Percentiles rank a stretch among this genome's conserved stretches.
Evolutionary conservation across 2,797 vertebrate genomes (phyloP).

Genomic region (Macropodus opercularis): DNA sequence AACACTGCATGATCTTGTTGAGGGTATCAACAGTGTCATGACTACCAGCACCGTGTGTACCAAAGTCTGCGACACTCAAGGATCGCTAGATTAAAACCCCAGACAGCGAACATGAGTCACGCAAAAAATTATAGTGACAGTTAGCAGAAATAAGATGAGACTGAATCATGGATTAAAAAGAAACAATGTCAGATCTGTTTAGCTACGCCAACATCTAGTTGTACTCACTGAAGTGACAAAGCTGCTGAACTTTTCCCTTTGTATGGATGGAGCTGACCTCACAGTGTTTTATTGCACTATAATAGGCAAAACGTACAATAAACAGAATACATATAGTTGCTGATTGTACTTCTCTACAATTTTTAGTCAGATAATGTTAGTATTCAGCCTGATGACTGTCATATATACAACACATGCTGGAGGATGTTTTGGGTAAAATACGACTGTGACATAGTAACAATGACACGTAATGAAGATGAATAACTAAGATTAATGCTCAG

Average conservation of each 20-base stretch:
- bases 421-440: constrained; percentile 33
- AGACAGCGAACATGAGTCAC: constrained; percentile 44
- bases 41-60: constrained; percentile 16
- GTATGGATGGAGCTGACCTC: constrained; percentile 37
- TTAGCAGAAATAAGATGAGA: constrained; percentile 24
- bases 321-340: too few species aligned
- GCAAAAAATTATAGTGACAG: constrained; percentile 21
- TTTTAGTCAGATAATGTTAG: too few species aligned
- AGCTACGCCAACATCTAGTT: constrained; percentile 18
- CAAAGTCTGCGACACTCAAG: constrained; percentile 14
- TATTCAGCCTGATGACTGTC: background rate
- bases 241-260: constrained; percentile 23
- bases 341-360: too few species aligned
- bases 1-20: constrained; percentile 8
- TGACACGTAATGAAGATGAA: too few species aligned
- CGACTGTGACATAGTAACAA: constrained; percentile 33
- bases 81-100: constrained; percentile 33
- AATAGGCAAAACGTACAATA: too few species aligned
- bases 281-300: too few species aligned
- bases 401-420: constrained; percentile 17
- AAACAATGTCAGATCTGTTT: constrained; percentile 37
- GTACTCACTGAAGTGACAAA: constrained; percentile 10
- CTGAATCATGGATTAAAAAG: constrained; percentile 33
- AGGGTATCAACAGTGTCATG: constrained; percentile 38
- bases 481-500: background rate